phyloP scores from a whole-genome alignment of 2,113 vertebrate species.

The Psammodynastes pulverulentus region DNA sequence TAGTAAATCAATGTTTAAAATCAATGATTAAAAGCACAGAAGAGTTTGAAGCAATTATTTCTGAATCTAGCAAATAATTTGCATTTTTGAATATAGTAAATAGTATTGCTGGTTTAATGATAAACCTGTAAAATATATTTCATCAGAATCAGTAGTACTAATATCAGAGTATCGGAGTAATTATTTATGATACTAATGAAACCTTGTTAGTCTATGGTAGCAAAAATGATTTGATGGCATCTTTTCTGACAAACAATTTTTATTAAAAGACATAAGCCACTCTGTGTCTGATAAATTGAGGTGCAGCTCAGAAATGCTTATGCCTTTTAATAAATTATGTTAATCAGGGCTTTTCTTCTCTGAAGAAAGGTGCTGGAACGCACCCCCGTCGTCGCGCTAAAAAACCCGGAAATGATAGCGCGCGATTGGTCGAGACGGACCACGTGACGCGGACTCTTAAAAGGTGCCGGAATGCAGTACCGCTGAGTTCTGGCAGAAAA shows the following conservation, averaged over 20 bases:
- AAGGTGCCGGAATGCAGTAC: too few species aligned
- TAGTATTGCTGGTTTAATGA: not conserved
- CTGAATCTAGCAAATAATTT: constrained; percentile 16
- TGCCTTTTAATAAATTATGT: not conserved
- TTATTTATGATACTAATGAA: not conserved
- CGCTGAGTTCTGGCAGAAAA: too few species aligned
- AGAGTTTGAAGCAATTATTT: constrained; percentile 10
- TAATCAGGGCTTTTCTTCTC: too few species aligned
- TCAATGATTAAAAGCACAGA: constrained; percentile 19
- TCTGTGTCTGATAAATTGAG: not conserved
- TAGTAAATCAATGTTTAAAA: constrained; percentile 23
- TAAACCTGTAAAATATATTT: not conserved
- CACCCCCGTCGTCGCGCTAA: too few species aligned
- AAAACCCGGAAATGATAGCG: too few species aligned
- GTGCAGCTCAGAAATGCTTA: not conserved
- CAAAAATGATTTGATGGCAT: not conserved
- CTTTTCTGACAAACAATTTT: not conserved
- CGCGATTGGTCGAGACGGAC: too few species aligned
- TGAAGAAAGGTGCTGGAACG: too few species aligned
- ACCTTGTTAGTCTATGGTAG: not conserved
- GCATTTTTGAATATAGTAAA: constrained; percentile 8
- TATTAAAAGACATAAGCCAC: not conserved
- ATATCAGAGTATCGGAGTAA: not conserved
- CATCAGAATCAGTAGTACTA: not conserved
- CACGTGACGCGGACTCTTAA: too few species aligned